A percentile compares a stretch with the other conserved stretches of the same genome.
These are phyloP conservation scores for Coenonympha arcania DNA, from an alignment of 2,888 invertebrate genomes.

Conservation along the genomic window DNA sequence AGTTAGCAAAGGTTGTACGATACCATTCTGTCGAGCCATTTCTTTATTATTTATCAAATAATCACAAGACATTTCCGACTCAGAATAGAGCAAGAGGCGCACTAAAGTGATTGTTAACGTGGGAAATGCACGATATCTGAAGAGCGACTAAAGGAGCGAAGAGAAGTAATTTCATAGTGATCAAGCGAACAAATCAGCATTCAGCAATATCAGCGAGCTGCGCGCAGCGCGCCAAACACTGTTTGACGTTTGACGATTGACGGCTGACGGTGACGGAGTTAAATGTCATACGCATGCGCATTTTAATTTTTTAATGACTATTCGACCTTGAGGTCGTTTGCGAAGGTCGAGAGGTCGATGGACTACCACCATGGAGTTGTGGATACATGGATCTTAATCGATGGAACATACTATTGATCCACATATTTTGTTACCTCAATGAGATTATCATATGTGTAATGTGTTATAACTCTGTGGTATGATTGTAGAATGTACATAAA, in stretches of 20 bases:
- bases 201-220: too few relatives aligned
- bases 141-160: slow-evolving; percentile 55
- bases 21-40: slow-evolving; percentile 81
- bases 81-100: slow-evolving; percentile 35
- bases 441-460: too few relatives aligned
- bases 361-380: too few relatives aligned
- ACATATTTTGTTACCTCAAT: too few relatives aligned
- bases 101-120: slow-evolving; percentile 40
- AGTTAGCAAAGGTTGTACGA: slow-evolving; percentile 92
- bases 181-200: slow-evolving; percentile 43
- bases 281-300: slow-evolving; percentile 63
- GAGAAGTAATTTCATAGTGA: slow-evolving; percentile 65
- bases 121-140: slow-evolving; percentile 48
- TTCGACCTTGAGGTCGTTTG: slow-evolving; percentile 48
- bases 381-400: too few relatives aligned
- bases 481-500: too few relatives aligned
- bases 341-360: too few relatives aligned
- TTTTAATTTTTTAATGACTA: slow-evolving; percentile 48
- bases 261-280: slow-evolving; percentile 49
- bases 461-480: too few relatives aligned
- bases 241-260: too few relatives aligned
- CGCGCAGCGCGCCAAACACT: slow-evolving; percentile 69
- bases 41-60: slow-evolving; percentile 45
- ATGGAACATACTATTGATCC: too few relatives aligned
- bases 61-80: slow-evolving; percentile 59